Evolutionary conservation across 2,113 vertebrate genomes (phyloP), one percentile per base, ranked within the genome.

Genomic region (Neofelis nebulosa): DNA sequence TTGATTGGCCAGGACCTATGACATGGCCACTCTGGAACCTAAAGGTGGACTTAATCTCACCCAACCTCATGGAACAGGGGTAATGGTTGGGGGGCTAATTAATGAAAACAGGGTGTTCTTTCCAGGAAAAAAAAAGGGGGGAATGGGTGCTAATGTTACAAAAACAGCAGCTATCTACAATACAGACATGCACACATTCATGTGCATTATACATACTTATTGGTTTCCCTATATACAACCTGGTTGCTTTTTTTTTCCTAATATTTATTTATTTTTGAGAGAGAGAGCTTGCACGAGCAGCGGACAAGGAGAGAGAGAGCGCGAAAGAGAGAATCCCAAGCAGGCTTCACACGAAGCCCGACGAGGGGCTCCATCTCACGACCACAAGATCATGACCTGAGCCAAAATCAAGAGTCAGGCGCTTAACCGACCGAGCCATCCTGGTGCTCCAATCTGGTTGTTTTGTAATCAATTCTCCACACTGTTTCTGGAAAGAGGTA

Each of bases 131-230:
- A 73, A 82, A 36, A 4, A 6, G 11, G 16, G 15, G 15, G 16
- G 5, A 90, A 36, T 1, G 13, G 15, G 33, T 41, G 21, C 15
- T 31, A n/a, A 9, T 16, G 3, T 41, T 82, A 18, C 61, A 79
- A 48, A 50, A 85, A 55, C 3, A 61, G 2, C 8, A 80, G 45
- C 33, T 41, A 27, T 36, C 65, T 81, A 25, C 10, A 27, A 74
- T 38, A 83, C 55, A 68, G 6, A 21, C 21, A 15, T 19, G 19
- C n/a, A 12, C 41, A 48, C 27, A 63, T 27, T 66, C 2, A 12
- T 0, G 1, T 4, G 36, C 31, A 55, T 4, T 3, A 31, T n/a
- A 25, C 7, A 19, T 41, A 33, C 36, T 16, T 41, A 13, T 10
- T 41, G 11, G 21, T 55, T 83, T 88, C 27, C 68, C 61, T 69